Conservation (phyloP, 2,797 vertebrate genomes). For the Calcarius lapponicus region DNA sequence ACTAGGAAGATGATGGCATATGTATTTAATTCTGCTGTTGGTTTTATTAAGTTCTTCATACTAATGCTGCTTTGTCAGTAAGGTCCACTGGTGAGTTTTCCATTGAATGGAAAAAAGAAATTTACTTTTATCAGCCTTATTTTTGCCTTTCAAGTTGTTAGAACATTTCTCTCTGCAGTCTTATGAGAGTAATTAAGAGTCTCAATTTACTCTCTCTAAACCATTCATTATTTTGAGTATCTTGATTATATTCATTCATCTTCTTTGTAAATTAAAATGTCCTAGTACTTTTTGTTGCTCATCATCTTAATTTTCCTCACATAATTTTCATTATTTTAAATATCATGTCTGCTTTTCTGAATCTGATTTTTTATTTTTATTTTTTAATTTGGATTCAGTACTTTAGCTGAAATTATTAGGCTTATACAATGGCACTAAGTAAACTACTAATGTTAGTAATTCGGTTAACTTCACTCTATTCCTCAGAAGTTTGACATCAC, state of each 20-base stretch:
- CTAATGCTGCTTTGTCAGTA: background rate
- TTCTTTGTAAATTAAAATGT: background rate
- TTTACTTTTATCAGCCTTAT: background rate
- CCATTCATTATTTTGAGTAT: background rate
- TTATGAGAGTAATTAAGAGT: background rate
- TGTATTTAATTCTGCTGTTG: background rate
- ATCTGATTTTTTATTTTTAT: background rate
- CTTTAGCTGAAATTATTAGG: background rate
- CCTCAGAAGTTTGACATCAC: background rate
- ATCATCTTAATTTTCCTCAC: background rate
- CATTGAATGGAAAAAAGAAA: background rate
- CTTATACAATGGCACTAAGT: background rate
- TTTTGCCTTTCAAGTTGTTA: background rate
- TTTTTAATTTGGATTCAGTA: background rate
- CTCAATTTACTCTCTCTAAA: background rate
- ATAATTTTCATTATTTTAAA: background rate
- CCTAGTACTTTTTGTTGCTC: background rate
- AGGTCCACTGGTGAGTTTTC: background rate
- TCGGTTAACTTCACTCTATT: background rate
- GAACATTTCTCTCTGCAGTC: background rate
- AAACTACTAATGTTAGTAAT: background rate
- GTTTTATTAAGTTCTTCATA: background rate
- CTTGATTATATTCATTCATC: constrained; percentile 2
- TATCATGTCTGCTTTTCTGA: background rate
- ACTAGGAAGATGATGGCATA: background rate